Evolutionary conservation across 2,797 vertebrate species (phyloP).

Genomic region (Hyperoplus immaculatus): DNA sequence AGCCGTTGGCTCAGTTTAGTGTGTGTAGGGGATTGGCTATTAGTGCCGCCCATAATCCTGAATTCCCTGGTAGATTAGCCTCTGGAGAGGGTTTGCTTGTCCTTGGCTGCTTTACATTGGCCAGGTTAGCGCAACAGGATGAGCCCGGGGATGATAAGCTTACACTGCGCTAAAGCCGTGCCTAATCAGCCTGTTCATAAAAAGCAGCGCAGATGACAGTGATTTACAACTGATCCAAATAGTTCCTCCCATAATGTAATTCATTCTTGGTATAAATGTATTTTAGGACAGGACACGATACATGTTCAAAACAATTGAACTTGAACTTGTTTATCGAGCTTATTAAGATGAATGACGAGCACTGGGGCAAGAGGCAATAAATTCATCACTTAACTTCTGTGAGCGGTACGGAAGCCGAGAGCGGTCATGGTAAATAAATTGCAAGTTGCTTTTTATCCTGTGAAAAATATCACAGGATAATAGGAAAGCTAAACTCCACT

Average conservation of each 20-base stretch:
- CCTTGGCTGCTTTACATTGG: constrained; percentile 35
- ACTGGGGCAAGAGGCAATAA: background rate
- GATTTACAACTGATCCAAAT: constrained; percentile 3
- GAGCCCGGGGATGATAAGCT: constrained; percentile 60
- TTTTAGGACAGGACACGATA: background rate
- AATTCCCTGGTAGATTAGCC: constrained; percentile 68
- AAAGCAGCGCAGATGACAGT: constrained; percentile 17
- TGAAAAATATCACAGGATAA: background rate
- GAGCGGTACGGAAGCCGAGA: background rate
- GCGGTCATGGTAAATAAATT: no score
- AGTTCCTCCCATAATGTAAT: no score
- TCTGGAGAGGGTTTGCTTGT: constrained; percentile 59
- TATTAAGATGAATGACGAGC: constrained; percentile 14
- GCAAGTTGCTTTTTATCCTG: background rate
- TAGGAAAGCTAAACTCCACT: no score
- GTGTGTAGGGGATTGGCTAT: constrained; percentile 69
- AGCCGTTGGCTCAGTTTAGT: constrained; percentile 46
- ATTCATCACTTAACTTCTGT: background rate
- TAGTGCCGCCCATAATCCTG: constrained; percentile 70
- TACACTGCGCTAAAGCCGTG: constrained; percentile 39
- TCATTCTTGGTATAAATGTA: background rate
- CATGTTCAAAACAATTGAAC: background rate
- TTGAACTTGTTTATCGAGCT: no score
- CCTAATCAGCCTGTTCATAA: constrained; percentile 50
- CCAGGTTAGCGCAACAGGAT: constrained; percentile 71